These are phyloP conservation scores for Propithecus perrieri DNA, from an alignment of 2,797 vertebrate species.

Conservation along the genomic window DNA sequence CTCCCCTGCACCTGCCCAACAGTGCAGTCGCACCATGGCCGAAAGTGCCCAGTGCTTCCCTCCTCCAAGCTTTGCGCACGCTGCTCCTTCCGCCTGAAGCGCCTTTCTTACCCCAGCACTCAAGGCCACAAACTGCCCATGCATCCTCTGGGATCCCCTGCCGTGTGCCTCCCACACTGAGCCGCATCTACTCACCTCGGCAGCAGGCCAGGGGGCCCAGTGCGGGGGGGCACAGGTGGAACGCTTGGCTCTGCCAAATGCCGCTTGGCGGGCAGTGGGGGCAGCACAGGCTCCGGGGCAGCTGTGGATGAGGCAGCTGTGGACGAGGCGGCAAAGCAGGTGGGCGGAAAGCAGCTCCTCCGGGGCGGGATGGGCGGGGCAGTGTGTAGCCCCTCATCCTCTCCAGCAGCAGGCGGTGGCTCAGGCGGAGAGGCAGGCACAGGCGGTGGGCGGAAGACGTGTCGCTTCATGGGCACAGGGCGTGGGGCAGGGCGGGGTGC, in stretches of 20 bases:
- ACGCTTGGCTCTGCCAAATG: slow-evolving; percentile 78
- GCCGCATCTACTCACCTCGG: slow-evolving; percentile 61
- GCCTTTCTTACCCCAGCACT: background rate
- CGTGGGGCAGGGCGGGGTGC: slow-evolving; percentile 47
- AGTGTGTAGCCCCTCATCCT: background rate
- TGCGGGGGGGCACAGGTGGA: slow-evolving; percentile 78
- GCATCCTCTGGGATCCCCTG: background rate
- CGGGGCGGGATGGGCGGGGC: slow-evolving; percentile 92
- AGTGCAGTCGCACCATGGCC: background rate
- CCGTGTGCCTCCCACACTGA: background rate
- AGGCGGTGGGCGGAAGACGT: slow-evolving; percentile 82
- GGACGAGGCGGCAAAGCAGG: slow-evolving; percentile 83
- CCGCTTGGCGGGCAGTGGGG: slow-evolving; percentile 91
- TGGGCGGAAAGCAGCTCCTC: slow-evolving; percentile 88
- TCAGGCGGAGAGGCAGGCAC: accelerated
- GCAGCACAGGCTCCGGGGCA: slow-evolving; percentile 60
- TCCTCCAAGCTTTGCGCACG: background rate
- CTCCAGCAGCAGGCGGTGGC: accelerated
- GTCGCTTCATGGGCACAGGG: slow-evolving; percentile 91
- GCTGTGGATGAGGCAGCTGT: slow-evolving; percentile 59
- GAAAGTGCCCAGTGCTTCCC: background rate
- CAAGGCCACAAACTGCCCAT: background rate
- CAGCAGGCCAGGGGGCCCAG: slow-evolving; percentile 72
- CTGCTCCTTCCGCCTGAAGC: background rate
- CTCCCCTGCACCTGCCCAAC: background rate